A percentile compares a stretch with the other conserved stretches of the same genome.
These are phyloP conservation scores for Molorchus minor DNA, from an alignment of 2,888 invertebrate genomes.

Conservation along the genomic window DNA sequence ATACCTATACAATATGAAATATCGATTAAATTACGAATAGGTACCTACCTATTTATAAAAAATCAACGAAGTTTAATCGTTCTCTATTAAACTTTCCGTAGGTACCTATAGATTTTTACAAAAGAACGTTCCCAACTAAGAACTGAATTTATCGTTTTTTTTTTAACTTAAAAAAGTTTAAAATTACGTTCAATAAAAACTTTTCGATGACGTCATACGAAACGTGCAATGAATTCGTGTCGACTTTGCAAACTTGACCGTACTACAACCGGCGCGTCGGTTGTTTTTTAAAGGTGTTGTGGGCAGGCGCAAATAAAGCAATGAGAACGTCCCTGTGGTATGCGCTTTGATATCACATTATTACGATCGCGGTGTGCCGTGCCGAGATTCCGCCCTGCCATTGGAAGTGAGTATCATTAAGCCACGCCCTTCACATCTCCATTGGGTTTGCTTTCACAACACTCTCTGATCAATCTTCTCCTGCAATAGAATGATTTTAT, in stretches of 20 bases:
- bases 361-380: constrained; percentile 54
- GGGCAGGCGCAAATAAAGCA: constrained; percentile 33
- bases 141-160: too few species aligned
- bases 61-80: too few species aligned
- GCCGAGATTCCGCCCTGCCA: constrained; percentile 48
- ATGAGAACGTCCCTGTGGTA: constrained; percentile 20
- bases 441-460: constrained; percentile 43
- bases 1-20: too few species aligned
- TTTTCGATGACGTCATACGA: too few species aligned
- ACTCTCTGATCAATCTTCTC: constrained; percentile 25
- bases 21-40: too few species aligned
- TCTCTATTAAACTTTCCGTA: too few species aligned
- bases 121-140: too few species aligned
- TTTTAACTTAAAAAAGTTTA: too few species aligned
- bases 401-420: constrained; percentile 52
- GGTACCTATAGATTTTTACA: too few species aligned
- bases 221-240: too few species aligned
- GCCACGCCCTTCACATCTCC: constrained; percentile 55
- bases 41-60: too few species aligned
- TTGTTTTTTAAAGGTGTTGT: constrained; percentile 27
- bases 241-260: constrained; percentile 3
- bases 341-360: constrained; percentile 58
- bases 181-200: too few species aligned
- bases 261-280: constrained; percentile 7
- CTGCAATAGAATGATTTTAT: constrained; percentile 28